Evolutionary conservation across 2,797 vertebrate species (phyloP), one percentile per base, ranked within the genome.

Genomic region (Poecilia velifera): DNA sequence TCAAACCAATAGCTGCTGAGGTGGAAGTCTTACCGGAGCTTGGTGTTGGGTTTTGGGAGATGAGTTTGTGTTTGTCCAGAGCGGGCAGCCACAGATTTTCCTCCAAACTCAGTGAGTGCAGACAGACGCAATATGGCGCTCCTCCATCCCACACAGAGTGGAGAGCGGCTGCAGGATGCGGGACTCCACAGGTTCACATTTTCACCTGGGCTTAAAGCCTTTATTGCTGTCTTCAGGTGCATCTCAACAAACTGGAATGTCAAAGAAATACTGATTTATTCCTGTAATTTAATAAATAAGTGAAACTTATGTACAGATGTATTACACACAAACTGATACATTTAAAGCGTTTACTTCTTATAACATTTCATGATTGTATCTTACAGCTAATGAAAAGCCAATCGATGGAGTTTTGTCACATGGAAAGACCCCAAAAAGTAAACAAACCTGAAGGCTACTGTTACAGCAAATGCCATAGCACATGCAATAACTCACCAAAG

Each of bases 51-150:
- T 81, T 36, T 47, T 78, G 64, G 83, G 36, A 20, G 81, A 79
- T 22, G 76, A 28, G 68, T 34, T 64, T 14, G 46, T 68, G 22
- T 39, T 45, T 46, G 51, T 77, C 64, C 18, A 57, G 22, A 70
- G 5, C 76, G 70, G 47, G 47, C 74, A 31, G 84, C 73, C 45
- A 78, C 77, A 81, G 86, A 84, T 82, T 86, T 84, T 62, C 80
- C 83, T 86, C 88, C 86, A 28, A 71, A 71, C 89, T 89, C 86
- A 86, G 86, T 78, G 83, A 71, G 81, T 4, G 80, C 80, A 82
- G 41, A 34, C 74, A 16, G 81, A 74, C 82, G 90, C 93, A 95
- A 95, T 93, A 95, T 95, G 95, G 93, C 94, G 90, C 84, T 85
- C 82, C 49, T 59, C 66, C 80, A 77, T 76, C 76, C 78, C n/a